A percentile compares a stretch with the other conserved stretches of the same genome.
phyloP scores from a whole-genome alignment of 2,888 invertebrate genomes.

The Xanthorhoe designata region DNA sequence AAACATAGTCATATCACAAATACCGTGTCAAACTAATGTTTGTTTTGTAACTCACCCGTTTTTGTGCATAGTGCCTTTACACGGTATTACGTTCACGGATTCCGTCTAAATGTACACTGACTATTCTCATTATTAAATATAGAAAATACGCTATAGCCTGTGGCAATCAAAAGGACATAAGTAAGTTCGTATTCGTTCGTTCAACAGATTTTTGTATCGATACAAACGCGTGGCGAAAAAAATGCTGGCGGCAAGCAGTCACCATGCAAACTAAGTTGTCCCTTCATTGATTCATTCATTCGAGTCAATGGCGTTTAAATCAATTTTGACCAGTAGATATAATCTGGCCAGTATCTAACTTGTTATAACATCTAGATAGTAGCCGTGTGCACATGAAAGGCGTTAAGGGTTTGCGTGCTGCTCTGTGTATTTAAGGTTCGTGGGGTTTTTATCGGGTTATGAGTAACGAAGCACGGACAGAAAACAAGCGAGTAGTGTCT shows the following conservation, averaged over 20 bases:
- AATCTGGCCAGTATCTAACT: too few relatives aligned
- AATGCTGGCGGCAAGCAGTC: too few relatives aligned
- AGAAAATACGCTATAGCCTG: too few relatives aligned
- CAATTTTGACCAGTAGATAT: too few relatives aligned
- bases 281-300: too few relatives aligned
- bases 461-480: constrained; percentile 7
- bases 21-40: constrained; percentile 10
- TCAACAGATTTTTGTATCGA: too few relatives aligned
- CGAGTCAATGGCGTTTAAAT: too few relatives aligned
- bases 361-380: background rate
- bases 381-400: background rate
- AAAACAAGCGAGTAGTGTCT: background rate
- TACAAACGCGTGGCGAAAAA: too few relatives aligned
- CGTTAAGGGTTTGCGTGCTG: constrained; percentile 4
- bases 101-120: background rate
- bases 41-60: constrained; percentile 8
- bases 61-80: constrained; percentile 8
- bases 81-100: background rate
- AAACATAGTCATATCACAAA: constrained; percentile 14
- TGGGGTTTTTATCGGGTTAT: constrained; percentile 17
- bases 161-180: too few relatives aligned
- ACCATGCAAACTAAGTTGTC: too few relatives aligned
- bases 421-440: constrained; percentile 12
- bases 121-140: too few relatives aligned
- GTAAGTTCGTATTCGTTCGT: too few relatives aligned